phyloP scores from a whole-genome alignment of 2,888 invertebrate species.

The Spatulosminthurus flaviceps region DNA sequence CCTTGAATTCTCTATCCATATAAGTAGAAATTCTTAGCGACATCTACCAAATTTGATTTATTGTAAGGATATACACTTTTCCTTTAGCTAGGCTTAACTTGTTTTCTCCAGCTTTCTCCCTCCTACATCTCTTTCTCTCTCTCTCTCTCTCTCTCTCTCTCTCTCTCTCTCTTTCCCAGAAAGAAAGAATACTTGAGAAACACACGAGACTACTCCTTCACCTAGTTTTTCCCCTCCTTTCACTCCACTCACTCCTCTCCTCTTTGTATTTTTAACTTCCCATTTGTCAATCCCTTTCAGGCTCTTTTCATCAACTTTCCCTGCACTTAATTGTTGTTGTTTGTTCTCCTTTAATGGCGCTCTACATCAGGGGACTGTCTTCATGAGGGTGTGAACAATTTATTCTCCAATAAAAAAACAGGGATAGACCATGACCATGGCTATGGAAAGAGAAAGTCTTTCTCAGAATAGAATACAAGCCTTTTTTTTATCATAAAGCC shows the following conservation, averaged over 20 bases:
- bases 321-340: neutral
- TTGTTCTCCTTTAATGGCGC: too few species aligned
- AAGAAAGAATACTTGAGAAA: neutral
- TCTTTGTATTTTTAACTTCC: neutral
- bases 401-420: too few species aligned
- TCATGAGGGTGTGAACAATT: too few species aligned
- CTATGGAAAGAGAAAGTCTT: too few species aligned
- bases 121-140: neutral
- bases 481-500: too few species aligned
- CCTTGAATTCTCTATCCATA: neutral
- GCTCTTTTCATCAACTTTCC: neutral
- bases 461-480: too few species aligned
- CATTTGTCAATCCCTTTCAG: neutral
- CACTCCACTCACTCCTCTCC: too few species aligned
- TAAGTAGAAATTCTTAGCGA: neutral
- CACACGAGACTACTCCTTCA: neutral
- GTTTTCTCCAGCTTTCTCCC: neutral
- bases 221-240: neutral
- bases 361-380: too few species aligned
- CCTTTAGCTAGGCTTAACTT: conserved; percentile 8
- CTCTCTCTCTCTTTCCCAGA: neutral
- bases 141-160: neutral
- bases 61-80: neutral
- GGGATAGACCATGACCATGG: too few species aligned
- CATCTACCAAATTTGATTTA: conserved; percentile 25